Base-by-base conservation (phyloP, 2,113 vertebrate species). In the Pampusana beccarii region DNA sequence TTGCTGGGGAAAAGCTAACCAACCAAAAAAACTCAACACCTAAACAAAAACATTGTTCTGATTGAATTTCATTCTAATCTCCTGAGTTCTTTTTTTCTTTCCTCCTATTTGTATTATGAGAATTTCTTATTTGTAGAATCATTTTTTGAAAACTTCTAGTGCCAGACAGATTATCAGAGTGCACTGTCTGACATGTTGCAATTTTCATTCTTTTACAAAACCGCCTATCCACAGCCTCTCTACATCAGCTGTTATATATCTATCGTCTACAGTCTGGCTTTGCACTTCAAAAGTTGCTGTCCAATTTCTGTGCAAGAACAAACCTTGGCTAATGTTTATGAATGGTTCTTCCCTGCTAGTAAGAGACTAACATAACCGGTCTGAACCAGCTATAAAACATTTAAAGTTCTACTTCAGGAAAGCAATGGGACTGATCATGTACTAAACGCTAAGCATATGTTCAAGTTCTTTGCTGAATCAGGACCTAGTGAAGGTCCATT, bases 401-500 rank as follows among this genome's bases (percentile, higher is more conserved):
- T 24, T 89, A 51, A 86, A 91, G 13, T 5, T 67, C 38, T 53
- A 11, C 26, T 72, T 84, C 65, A 61, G 56, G 8, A 64, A 67
- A 84, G 13, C 34, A 69, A 11, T 21, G 24, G 57, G 21, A 62
- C 53, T 42, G 33, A 64, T 67, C 38, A 91, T 67, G 14, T 33
- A 40, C 29, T 85, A 79, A 87, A 90, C 70, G 15, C 23, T 69
- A 12, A 21, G 28, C 16, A 34, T 33, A 54, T 69, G 44, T 64
- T 77, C 25, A 61, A 91, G 34, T 62, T 16, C 14, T 84, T 80
- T 81, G 38, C 44, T 94, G 70, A 94, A 82, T 57, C 57, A 75
- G 34, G 56, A 75, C 25, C 19, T 42, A 50, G 71, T 65, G 8
- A 78, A 85, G 9, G 56, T 73, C 23, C 15, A 61, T 90, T 92